phyloP scores from a whole-genome alignment of 2,797 vertebrate species.

The Stomatorhinus walkeri region DNA sequence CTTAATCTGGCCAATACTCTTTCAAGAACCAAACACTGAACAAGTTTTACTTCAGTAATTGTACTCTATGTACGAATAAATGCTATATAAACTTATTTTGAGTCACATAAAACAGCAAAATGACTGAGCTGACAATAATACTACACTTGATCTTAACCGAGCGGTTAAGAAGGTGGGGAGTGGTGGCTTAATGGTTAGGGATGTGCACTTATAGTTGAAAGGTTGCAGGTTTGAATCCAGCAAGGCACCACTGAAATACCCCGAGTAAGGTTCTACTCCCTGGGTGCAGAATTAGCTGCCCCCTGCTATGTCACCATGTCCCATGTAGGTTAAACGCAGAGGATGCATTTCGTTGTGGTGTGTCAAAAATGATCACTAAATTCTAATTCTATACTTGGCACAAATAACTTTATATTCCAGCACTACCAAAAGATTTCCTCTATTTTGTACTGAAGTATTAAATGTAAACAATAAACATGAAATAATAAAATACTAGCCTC shows the following conservation, averaged over 20 bases:
- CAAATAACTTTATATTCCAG: not conserved
- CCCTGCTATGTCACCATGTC: no score
- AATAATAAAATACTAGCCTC: not conserved
- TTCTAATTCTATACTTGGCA: not conserved
- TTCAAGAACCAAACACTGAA: not conserved
- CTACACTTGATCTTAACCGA: no score
- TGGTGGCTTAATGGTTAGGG: no score
- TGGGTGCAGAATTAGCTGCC: no score
- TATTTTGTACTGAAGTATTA: not conserved
- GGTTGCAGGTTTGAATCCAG: no score
- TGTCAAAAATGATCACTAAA: no score
- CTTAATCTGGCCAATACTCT: not conserved
- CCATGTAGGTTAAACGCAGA: no score
- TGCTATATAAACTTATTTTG: not conserved
- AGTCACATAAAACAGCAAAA: not conserved
- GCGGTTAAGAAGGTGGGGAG: no score
- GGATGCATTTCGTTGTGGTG: no score
- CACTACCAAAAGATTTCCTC: not conserved
- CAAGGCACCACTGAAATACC: no score
- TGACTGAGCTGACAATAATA: not conserved
- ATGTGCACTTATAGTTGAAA: no score
- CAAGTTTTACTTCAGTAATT: not conserved
- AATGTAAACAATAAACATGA: not conserved
- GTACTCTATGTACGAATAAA: not conserved
- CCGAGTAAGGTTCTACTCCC: no score